These are phyloP conservation scores for Lasioglossum villosulum DNA, from an alignment of 2,888 invertebrate genomes.

Conservation along the genomic window DNA sequence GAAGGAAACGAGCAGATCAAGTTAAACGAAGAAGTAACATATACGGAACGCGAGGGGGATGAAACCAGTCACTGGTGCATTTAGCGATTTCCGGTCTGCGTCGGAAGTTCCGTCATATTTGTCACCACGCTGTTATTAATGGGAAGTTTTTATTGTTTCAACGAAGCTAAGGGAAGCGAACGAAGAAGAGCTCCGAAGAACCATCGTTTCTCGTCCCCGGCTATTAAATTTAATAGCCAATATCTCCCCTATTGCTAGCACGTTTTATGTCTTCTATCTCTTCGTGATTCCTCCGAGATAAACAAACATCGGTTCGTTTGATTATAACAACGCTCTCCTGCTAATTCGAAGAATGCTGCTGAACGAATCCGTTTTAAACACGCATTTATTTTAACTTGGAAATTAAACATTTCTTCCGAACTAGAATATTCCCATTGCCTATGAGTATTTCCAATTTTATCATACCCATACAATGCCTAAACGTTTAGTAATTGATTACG, in stretches of 20 bases:
- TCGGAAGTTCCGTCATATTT: slow-evolving; percentile 82
- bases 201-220: slow-evolving; percentile 60
- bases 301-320: slow-evolving; percentile 42
- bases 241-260: slow-evolving; percentile 48
- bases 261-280: slow-evolving; percentile 47
- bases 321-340: slow-evolving; percentile 17
- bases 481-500: too few relatives aligned
- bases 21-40: slow-evolving; percentile 9
- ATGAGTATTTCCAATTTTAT: too few relatives aligned
- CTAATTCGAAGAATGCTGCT: too few relatives aligned
- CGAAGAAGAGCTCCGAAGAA: slow-evolving; percentile 58
- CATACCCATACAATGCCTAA: too few relatives aligned
- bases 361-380: too few relatives aligned
- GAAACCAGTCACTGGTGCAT: slow-evolving; percentile 64
- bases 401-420: too few relatives aligned
- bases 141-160: slow-evolving; percentile 68
- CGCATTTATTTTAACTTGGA: too few relatives aligned
- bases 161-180: slow-evolving; percentile 42
- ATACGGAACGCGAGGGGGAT: slow-evolving; percentile 29
- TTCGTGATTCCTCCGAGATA: slow-evolving; percentile 54
- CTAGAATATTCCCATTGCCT: too few relatives aligned
- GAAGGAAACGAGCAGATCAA: not conserved
- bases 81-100: slow-evolving; percentile 76
- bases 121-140: slow-evolving; percentile 73
- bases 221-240: slow-evolving; percentile 81